A percentile compares a stretch with the other conserved stretches of the same genome.
Evolutionary conservation across 2,113 vertebrate genomes (phyloP).

Genomic region (Charadrius vociferus): DNA sequence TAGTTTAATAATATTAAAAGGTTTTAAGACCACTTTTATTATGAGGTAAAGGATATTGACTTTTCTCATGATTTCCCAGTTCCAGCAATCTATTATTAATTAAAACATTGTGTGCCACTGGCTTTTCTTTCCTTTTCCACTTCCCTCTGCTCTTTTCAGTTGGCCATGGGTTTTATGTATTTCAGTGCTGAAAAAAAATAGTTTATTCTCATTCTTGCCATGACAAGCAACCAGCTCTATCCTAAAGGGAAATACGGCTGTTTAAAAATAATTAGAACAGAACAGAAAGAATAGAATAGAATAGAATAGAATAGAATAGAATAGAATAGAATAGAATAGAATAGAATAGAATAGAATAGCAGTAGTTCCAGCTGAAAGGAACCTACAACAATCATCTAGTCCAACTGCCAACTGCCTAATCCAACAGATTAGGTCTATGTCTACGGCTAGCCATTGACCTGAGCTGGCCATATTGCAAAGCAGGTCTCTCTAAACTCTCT

Average conservation of each 20-base stretch:
- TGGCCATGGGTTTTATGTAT: background rate
- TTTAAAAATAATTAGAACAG: background rate
- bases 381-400: background rate
- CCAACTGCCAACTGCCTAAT: background rate
- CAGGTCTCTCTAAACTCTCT: background rate
- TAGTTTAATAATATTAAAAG: conserved; percentile 29
- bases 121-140: conserved; percentile 14
- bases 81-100: conserved; percentile 45
- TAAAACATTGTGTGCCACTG: conserved; percentile 43
- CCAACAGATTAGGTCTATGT: background rate
- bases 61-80: conserved; percentile 49
- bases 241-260: background rate
- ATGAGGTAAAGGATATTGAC: conserved; percentile 41
- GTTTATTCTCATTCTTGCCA: background rate
- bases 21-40: conserved; percentile 26
- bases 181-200: background rate
- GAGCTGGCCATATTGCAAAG: background rate
- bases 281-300: background rate
- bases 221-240: background rate
- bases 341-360: background rate
- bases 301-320: background rate
- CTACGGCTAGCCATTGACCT: background rate
- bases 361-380: background rate
- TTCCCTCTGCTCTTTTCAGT: background rate
- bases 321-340: background rate